These are phyloP conservation scores for Pipra filicauda DNA, from an alignment of 2,113 vertebrate species.

Conservation along the genomic window DNA sequence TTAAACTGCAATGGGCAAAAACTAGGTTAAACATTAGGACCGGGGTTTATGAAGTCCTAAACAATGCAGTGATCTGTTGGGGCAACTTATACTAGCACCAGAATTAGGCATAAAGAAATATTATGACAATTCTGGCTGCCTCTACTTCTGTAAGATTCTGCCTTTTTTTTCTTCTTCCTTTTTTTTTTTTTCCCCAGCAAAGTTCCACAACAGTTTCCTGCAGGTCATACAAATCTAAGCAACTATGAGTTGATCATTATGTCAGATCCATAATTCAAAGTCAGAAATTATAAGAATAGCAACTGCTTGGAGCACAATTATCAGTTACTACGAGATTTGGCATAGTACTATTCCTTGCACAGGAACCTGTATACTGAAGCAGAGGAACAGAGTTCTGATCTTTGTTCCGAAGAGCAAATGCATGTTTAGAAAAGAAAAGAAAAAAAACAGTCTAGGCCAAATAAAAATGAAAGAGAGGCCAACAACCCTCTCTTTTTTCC, in stretches of 20 bases:
- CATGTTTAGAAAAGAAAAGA: not conserved
- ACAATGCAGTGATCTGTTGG: not conserved
- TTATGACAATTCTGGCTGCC: not conserved
- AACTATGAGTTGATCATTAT: not conserved
- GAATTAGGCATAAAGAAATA: not conserved
- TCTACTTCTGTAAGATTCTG: not conserved
- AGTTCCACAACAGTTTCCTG: not conserved
- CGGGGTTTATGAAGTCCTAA: not conserved
- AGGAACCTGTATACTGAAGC: not conserved
- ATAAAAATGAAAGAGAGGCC: not conserved
- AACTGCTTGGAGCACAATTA: not conserved
- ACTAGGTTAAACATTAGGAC: not conserved
- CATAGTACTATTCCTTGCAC: not conserved
- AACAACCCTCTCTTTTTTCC: not conserved
- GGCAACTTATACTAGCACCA: not conserved
- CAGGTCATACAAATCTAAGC: not conserved
- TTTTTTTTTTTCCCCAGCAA: not conserved
- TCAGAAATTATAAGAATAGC: not conserved
- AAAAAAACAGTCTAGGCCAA: not conserved
- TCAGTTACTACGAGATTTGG: not conserved
- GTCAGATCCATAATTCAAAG: not conserved
- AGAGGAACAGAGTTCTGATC: not conserved
- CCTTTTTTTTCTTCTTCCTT: accelerated
- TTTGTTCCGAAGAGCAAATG: not conserved
- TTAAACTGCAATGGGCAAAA: not conserved